These are phyloP conservation scores for Augochlora pura DNA, from an alignment of 1,140 invertebrate species.

Conservation along the genomic window DNA sequence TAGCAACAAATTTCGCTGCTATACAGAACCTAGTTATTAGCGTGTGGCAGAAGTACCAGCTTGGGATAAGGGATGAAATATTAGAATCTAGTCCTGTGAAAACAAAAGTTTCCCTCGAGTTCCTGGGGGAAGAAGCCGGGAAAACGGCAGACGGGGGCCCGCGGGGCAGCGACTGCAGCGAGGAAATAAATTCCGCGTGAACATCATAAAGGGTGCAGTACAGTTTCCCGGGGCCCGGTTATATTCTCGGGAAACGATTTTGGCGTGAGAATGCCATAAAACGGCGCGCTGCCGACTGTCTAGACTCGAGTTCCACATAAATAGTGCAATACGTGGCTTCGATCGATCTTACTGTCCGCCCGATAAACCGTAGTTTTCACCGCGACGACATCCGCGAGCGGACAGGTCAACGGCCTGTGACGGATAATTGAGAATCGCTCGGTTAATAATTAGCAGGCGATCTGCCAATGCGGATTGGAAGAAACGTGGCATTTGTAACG, in stretches of 20 bases:
- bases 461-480: slow-evolving; percentile 36
- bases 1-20: too few species aligned
- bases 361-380: slow-evolving; percentile 47
- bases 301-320: slow-evolving; percentile 33
- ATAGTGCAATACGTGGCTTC: neutral
- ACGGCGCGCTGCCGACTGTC: slow-evolving; percentile 21
- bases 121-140: too few species aligned
- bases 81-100: too few species aligned
- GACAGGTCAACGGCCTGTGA: slow-evolving; percentile 29
- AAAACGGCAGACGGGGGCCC: too few species aligned
- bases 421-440: slow-evolving; percentile 29
- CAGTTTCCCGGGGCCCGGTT: neutral
- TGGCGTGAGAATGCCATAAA: slow-evolving; percentile 35
- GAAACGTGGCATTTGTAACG: slow-evolving; percentile 36
- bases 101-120: too few species aligned
- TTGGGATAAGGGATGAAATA: too few species aligned
- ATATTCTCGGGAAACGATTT: slow-evolving; percentile 47
- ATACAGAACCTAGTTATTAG: too few species aligned
- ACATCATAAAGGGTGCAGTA: slow-evolving; percentile 10
- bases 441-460: slow-evolving; percentile 40
- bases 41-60: too few species aligned
- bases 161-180: neutral
- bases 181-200: neutral
- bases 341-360: slow-evolving; percentile 51
- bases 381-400: slow-evolving; percentile 28